phyloP scores from a whole-genome alignment of 2,888 invertebrate species.

The Hylaea fasciaria region DNA sequence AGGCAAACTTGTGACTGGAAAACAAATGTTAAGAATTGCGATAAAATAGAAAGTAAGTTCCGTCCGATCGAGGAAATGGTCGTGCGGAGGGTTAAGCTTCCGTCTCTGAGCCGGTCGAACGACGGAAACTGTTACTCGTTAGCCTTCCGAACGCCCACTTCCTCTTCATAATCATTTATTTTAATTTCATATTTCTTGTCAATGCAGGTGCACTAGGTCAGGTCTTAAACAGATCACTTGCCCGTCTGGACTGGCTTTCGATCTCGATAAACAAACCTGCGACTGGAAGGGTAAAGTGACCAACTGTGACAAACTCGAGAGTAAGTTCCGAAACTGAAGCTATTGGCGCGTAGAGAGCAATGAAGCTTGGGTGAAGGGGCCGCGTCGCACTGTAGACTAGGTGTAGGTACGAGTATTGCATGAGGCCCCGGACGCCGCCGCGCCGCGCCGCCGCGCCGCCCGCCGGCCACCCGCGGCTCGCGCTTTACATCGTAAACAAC shows the following conservation, averaged over 20 bases:
- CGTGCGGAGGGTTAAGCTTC: constrained; percentile 76
- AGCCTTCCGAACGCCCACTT: constrained; percentile 78
- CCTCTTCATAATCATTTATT: constrained; percentile 67
- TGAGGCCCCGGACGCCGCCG: constrained; percentile 73
- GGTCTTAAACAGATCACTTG: constrained; percentile 98
- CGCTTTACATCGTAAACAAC: constrained; percentile 62
- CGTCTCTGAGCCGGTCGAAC: constrained; percentile 55
- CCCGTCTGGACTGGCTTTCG: constrained; percentile 98
- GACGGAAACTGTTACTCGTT: constrained; percentile 54
- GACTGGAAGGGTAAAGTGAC: constrained; percentile 99
- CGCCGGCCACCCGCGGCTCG: constrained; percentile 60
- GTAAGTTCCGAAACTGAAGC: constrained; percentile 89
- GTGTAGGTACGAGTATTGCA: constrained; percentile 73
- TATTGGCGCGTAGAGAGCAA: constrained; percentile 81
- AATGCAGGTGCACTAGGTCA: constrained; percentile 95
- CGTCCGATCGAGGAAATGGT: constrained; percentile 71
- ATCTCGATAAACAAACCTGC: constrained; percentile 98
- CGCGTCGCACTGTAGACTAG: constrained; percentile 82
- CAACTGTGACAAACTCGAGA: constrained; percentile 98
- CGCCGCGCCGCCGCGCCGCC: not conserved
- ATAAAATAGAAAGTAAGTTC: constrained; percentile 96
- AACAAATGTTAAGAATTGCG: constrained; percentile 98
- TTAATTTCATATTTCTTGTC: constrained; percentile 83
- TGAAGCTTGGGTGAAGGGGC: constrained; percentile 82
- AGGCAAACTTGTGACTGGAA: constrained; percentile 98